These are phyloP conservation scores for Chrysolina americana DNA, from an alignment of 2,888 invertebrate genomes.

Conservation along the genomic window DNA sequence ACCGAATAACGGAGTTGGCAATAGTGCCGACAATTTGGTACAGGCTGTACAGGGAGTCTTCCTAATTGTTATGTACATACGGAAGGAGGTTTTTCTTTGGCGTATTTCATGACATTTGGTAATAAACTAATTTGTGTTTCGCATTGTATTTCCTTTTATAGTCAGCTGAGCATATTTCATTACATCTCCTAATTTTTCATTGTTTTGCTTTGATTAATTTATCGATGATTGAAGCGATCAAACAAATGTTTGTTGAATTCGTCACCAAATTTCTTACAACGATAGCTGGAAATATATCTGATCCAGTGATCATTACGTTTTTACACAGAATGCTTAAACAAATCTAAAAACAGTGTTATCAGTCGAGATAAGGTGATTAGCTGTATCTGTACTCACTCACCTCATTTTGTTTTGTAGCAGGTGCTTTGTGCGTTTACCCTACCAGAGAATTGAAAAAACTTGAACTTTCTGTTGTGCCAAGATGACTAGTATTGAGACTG, in stretches of 20 bases:
- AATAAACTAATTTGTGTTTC: too few relatives aligned
- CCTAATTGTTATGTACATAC: too few relatives aligned
- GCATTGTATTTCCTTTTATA: too few relatives aligned
- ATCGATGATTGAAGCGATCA: slow-evolving; percentile 22
- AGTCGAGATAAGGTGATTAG: slow-evolving; percentile 46
- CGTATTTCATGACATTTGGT: too few relatives aligned
- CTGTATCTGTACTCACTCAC: slow-evolving; percentile 46
- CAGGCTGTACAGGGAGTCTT: too few relatives aligned
- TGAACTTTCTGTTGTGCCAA: slow-evolving; percentile 61
- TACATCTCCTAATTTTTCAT: too few relatives aligned
- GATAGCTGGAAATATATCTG: slow-evolving; percentile 6
- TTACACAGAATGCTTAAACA: slow-evolving; percentile 27
- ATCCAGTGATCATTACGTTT: slow-evolving; percentile 17
- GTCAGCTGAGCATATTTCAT: too few relatives aligned
- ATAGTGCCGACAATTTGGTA: too few relatives aligned
- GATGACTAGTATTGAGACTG: slow-evolving; percentile 87
- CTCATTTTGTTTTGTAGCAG: slow-evolving; percentile 53
- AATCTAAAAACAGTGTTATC: slow-evolving; percentile 47
- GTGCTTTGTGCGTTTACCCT: slow-evolving; percentile 43
- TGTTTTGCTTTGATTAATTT: not conserved
- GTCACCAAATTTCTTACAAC: slow-evolving; percentile 36
- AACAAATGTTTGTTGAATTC: slow-evolving; percentile 36
- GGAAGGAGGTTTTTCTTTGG: too few relatives aligned
- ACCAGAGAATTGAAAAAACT: slow-evolving; percentile 21
- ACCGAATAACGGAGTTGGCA: too few relatives aligned